Base-by-base conservation (phyloP, 2,113 vertebrate species). In the Hypocryptadius cinnamomeus region DNA sequence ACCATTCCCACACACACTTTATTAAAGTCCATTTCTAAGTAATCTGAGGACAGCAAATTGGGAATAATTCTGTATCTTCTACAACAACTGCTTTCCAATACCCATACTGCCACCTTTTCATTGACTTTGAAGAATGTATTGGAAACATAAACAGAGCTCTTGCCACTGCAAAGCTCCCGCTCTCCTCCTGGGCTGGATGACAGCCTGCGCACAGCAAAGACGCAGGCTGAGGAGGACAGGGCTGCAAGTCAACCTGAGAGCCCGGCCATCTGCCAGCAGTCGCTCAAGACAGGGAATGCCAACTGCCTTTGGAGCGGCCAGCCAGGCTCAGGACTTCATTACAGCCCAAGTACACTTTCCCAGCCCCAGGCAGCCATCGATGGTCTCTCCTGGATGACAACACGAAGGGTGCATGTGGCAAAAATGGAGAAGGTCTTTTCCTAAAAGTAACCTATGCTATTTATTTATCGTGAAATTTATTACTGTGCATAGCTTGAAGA, bases 191-290 rank as follows among this genome's bases (percentile, higher is more conserved):
- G 30, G 86, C 61, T 37, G 35, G 89, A 72, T 53, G 70, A 85
- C 84, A 85, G 95, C 30, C 81, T 54, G 73, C 8, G 12, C 72
- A 87, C 2, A 61, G 89, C 6, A 1, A 54, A 94, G 85, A 19
- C 8, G 27, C 68, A 81, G 60, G 47, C 72, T 60, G 89, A 71
- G 63, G 56, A 68, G 80, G 1, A 20, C 54, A 72, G 81, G 76
- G 71, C 79, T 4, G 27, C 61, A 15, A 70, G 74, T 87, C 76
- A 91, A 94, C 87, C 94, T 57, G 87, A 94, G 87, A 59, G 57
- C 50, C 84, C 78, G 59, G 81, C 89, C 94, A 93, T 54, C 89
- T 94, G 94, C 89, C 91, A 93, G 81, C 71, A 91, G 85, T 89
- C 31, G 9, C 68, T 87, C 95, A 96, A 79, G 30, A 70, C 2